Evolutionary conservation across 2,888 invertebrate species (phyloP).

Genomic region (Dicyrtomina minuta): DNA sequence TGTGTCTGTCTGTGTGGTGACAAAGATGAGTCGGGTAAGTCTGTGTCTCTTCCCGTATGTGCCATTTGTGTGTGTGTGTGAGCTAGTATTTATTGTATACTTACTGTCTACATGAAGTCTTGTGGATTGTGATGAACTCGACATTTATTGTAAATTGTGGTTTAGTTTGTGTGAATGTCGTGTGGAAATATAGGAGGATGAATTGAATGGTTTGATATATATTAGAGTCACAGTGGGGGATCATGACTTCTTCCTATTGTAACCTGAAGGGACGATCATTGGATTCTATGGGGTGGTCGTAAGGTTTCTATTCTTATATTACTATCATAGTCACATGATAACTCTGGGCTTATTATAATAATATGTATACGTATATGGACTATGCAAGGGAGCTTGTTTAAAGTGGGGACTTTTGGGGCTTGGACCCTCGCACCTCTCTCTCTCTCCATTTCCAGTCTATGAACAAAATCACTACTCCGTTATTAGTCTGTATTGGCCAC

Average conservation of each 20-base stretch:
- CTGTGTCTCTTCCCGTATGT: background rate
- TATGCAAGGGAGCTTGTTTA: no score
- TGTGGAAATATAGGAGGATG: constrained; percentile 23
- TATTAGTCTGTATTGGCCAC: background rate
- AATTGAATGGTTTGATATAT: constrained; percentile 31
- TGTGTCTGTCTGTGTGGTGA: background rate
- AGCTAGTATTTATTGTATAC: background rate
- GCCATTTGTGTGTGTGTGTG: background rate
- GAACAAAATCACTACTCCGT: no score
- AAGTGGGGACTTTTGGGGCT: no score
- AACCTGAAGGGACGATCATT: constrained; percentile 24
- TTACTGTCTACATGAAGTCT: no score
- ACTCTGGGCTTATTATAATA: background rate
- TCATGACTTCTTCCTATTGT: constrained; percentile 33
- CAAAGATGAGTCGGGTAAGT: background rate
- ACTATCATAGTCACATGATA: background rate
- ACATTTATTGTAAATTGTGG: constrained; percentile 12
- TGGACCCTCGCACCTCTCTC: no score
- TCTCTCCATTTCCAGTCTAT: background rate
- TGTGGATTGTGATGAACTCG: constrained; percentile 10
- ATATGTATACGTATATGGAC: no score
- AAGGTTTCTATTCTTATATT: constrained; percentile 12
- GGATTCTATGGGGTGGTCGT: constrained; percentile 31
- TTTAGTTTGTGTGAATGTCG: constrained; percentile 12
- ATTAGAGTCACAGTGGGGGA: constrained; percentile 32